These are phyloP conservation scores for Drosophila anomalipes DNA, from an alignment of 2,888 invertebrate species.

Conservation along the genomic window DNA sequence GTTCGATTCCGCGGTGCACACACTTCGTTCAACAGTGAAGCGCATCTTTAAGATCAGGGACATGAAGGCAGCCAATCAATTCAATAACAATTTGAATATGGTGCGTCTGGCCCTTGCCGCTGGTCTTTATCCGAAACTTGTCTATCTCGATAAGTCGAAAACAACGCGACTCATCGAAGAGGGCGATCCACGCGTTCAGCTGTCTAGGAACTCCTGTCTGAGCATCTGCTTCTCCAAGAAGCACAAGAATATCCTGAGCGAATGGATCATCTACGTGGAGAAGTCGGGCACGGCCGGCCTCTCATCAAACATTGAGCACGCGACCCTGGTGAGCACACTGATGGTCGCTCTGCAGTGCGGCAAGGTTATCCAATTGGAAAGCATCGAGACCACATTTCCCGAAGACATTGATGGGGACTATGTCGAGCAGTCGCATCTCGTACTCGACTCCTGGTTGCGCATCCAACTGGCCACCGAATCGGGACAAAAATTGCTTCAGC, in stretches of 20 bases:
- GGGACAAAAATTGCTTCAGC: conserved; percentile 15
- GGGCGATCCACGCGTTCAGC: conserved; percentile 86
- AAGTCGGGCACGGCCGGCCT: conserved; percentile 89
- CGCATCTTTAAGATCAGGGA: conserved; percentile 87
- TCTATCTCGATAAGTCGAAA: conserved; percentile 88
- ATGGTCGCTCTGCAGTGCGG: conserved; percentile 90
- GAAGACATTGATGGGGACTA: conserved; percentile 30
- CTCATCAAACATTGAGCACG: conserved; percentile 90
- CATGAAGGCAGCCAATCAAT: background rate
- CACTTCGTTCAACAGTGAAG: conserved; percentile 92
- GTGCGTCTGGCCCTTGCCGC: conserved; percentile 95
- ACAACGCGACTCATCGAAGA: conserved; percentile 87
- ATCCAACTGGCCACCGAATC: conserved; percentile 23
- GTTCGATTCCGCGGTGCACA: conserved; percentile 93
- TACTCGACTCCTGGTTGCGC: conserved; percentile 41
- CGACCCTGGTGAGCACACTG: conserved; percentile 92
- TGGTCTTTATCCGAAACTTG: conserved; percentile 96
- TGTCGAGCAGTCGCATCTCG: conserved; percentile 13
- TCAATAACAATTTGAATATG: conserved; percentile 89
- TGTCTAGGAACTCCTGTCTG: conserved; percentile 88
- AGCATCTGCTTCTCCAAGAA: conserved; percentile 66
- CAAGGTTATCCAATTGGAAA: conserved; percentile 46
- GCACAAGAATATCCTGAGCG: conserved; percentile 86
- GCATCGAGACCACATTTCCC: conserved; percentile 36
- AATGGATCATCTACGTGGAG: conserved; percentile 96